Evolutionary conservation across 1,140 invertebrate species (phyloP).

Genomic region (Coenobita brevimanus): DNA sequence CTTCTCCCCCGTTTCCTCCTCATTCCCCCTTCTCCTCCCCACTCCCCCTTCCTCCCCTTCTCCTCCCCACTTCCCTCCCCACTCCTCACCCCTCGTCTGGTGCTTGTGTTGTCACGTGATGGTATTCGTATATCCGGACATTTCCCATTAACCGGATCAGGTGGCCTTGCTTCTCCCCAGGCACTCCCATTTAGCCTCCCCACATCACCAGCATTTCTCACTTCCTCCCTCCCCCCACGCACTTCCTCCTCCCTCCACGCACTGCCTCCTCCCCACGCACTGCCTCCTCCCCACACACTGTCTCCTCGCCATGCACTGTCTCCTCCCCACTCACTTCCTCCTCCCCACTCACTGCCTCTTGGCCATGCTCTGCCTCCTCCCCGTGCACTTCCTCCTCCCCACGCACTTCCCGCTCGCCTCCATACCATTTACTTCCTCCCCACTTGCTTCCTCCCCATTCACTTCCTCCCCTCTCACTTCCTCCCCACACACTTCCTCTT

Average conservation of each 20-base stretch:
- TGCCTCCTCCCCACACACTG: neutral
- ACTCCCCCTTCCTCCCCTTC: no score
- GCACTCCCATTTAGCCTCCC: no score
- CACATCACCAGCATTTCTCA: neutral
- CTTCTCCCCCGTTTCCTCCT: no score
- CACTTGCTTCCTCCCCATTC: neutral
- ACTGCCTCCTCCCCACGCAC: neutral
- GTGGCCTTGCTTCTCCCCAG: no score
- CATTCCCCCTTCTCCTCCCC: no score
- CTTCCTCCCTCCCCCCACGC: neutral
- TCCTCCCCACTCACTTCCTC: neutral
- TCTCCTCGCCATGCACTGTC: neutral
- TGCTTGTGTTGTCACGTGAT: no score
- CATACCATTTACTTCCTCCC: neutral
- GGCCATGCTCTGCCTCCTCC: neutral
- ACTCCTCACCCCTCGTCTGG: no score
- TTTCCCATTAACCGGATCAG: no score
- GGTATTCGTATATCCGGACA: no score
- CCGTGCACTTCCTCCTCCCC: neutral
- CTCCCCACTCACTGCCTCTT: neutral
- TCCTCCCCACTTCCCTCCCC: no score
- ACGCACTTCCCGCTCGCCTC: neutral
- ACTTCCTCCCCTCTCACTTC: neutral
- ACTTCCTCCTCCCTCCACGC: neutral
- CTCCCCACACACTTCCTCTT: no score